Percentiles rank a stretch among this genome's conserved stretches.
Conservation (phyloP, 2,888 invertebrate species). For the Leptarthrus brevirostris region DNA sequence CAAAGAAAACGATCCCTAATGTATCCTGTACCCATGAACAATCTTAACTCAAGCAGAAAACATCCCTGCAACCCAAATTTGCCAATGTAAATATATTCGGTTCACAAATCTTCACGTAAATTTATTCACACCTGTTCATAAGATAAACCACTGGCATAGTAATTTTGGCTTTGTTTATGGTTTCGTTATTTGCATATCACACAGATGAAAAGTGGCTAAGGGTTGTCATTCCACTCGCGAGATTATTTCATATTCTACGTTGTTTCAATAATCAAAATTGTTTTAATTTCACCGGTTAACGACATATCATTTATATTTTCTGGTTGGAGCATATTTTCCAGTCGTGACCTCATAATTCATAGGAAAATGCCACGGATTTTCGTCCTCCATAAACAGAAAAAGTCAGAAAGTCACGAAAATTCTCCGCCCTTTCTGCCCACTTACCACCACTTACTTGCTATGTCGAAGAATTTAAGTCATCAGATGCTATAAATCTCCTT, state of each 20-base stretch:
- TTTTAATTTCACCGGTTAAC: slow-evolving; percentile 32
- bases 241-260: not conserved
- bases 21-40: no score
- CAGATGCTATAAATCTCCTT: slow-evolving; percentile 39
- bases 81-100: no score
- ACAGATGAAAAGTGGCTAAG: not conserved
- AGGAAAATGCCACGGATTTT: not conserved
- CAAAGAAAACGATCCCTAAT: no score
- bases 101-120: no score
- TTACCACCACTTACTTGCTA: slow-evolving; percentile 15
- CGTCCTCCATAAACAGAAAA: not conserved
- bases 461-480: slow-evolving; percentile 34
- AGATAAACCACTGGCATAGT: not conserved
- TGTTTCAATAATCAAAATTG: not conserved
- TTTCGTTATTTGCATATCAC: not conserved
- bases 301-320: slow-evolving; percentile 20
- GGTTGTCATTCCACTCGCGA: not conserved
- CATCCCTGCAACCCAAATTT: no score
- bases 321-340: slow-evolving; percentile 18
- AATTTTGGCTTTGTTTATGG: not conserved
- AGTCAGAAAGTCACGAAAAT: slow-evolving; percentile 29
- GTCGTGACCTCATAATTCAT: slow-evolving; percentile 32
- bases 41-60: no score
- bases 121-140: slow-evolving; percentile 12
- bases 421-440: not conserved